Conservation (phyloP, 2,888 invertebrate species). For the Meteorus colon region DNA sequence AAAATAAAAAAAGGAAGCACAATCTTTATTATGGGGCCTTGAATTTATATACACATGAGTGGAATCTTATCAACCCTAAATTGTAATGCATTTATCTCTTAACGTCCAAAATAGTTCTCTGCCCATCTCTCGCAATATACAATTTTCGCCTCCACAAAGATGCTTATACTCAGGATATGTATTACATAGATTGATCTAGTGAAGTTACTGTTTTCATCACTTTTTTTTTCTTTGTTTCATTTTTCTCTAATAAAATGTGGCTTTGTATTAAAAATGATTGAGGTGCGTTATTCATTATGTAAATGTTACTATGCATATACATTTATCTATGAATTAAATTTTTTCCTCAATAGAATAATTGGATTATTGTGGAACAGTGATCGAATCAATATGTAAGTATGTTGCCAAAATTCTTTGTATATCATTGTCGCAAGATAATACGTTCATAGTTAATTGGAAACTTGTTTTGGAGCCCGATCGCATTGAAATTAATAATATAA, state of each 20-base stretch:
- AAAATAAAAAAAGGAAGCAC: conserved; percentile 43
- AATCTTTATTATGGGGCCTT: conserved; percentile 52
- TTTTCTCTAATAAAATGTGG: conserved; percentile 49
- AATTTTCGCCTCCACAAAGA: conserved; percentile 29
- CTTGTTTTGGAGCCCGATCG: neutral
- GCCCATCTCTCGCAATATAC: conserved; percentile 7
- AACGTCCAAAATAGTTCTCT: conserved; percentile 40
- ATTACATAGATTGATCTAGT: conserved; percentile 45
- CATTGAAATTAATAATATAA: neutral
- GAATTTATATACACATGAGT: conserved; percentile 47
- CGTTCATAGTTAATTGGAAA: neutral
- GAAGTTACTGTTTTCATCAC: conserved; percentile 48
- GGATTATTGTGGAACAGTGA: neutral
- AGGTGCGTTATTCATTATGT: neutral
- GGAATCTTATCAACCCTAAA: conserved; percentile 49
- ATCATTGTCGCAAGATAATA: neutral
- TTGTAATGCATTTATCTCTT: conserved; percentile 41
- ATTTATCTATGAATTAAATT: conserved; percentile 1
- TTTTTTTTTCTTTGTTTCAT: conserved; percentile 6
- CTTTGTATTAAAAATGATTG: conserved; percentile 41
- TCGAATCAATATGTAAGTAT: conserved; percentile 28
- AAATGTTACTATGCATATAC: neutral
- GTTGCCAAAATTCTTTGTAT: neutral
- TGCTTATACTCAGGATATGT: conserved; percentile 48
- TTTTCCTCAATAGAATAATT: conserved; percentile 9